Percentiles rank a stretch among this genome's conserved stretches.
Conservation (phyloP, 2,797 vertebrate genomes). For the Myotis myotis region DNA sequence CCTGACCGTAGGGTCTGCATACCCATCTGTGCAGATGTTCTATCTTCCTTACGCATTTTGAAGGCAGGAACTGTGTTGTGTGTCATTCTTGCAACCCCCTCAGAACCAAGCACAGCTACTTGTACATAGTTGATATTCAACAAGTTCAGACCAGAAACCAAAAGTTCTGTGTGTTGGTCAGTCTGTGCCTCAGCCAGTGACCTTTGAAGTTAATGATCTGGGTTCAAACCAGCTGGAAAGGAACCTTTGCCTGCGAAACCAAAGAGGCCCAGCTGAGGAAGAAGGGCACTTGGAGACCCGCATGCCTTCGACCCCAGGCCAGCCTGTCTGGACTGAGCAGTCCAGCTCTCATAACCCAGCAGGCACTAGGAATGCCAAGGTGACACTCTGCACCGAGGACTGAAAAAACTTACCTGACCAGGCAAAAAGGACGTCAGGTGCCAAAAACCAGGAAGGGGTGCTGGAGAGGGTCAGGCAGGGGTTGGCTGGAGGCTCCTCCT, state of each 20-base stretch:
- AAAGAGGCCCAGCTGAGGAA: background rate
- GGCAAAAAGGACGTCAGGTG: background rate
- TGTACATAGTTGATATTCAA: background rate
- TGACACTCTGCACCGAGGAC: background rate
- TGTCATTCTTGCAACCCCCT: background rate
- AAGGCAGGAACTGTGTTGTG: background rate
- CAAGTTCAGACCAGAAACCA: background rate
- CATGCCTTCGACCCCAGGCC: background rate
- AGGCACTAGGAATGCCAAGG: background rate
- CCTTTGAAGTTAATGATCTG: background rate
- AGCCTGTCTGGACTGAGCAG: background rate
- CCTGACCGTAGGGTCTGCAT: too few species aligned
- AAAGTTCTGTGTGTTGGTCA: background rate
- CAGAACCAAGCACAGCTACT: background rate
- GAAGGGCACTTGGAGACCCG: background rate
- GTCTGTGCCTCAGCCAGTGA: background rate
- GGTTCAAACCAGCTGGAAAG: background rate
- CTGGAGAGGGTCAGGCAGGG: background rate
- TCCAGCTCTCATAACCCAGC: background rate
- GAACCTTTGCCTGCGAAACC: background rate
- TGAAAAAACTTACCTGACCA: slow-evolving; percentile 37
- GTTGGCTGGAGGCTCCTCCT: background rate
- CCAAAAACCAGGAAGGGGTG: background rate
- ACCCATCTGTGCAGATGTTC: background rate
- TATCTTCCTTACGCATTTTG: background rate